These are phyloP conservation scores for Drosophila virilis DNA, from an alignment of 1,140 invertebrate genomes.

Conservation along the genomic window DNA sequence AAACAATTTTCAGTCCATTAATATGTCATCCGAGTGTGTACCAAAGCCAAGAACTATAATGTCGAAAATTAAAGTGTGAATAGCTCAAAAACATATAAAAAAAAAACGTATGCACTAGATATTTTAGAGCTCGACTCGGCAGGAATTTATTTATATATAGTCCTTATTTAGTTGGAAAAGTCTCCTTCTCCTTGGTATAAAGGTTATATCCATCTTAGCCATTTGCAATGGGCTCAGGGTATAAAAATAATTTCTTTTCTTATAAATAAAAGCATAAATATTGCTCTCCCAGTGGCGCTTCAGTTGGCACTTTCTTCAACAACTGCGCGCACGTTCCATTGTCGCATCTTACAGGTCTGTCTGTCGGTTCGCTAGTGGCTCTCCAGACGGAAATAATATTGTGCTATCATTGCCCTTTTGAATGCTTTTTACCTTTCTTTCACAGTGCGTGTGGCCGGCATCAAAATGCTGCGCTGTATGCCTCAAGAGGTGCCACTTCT, in stretches of 20 bases:
- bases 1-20: too few species aligned
- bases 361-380: conserved; percentile 45
- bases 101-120: too few species aligned
- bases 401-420: conserved; percentile 60
- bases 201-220: too few species aligned
- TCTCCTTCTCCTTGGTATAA: too few species aligned
- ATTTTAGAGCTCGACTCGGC: too few species aligned
- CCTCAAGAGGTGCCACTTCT: conserved; percentile 27
- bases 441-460: conserved; percentile 6
- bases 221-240: too few species aligned
- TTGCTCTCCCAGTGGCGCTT: conserved; percentile 32
- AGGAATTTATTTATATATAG: too few species aligned
- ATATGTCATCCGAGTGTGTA: too few species aligned
- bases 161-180: too few species aligned
- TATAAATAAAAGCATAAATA: conserved; percentile 69
- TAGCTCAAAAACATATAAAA: too few species aligned
- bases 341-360: not conserved
- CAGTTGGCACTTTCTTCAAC: conserved; percentile 44
- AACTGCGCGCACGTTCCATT: not conserved
- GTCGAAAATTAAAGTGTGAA: too few species aligned
- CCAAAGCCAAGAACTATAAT: too few species aligned
- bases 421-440: conserved; percentile 41
- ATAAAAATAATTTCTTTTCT: conserved; percentile 60
- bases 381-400: conserved; percentile 74
- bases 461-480: not conserved